Evolutionary conservation across 1,140 invertebrate genomes (phyloP), one percentile per base, ranked within the genome.

Genomic region (Ceratina calcarata): DNA sequence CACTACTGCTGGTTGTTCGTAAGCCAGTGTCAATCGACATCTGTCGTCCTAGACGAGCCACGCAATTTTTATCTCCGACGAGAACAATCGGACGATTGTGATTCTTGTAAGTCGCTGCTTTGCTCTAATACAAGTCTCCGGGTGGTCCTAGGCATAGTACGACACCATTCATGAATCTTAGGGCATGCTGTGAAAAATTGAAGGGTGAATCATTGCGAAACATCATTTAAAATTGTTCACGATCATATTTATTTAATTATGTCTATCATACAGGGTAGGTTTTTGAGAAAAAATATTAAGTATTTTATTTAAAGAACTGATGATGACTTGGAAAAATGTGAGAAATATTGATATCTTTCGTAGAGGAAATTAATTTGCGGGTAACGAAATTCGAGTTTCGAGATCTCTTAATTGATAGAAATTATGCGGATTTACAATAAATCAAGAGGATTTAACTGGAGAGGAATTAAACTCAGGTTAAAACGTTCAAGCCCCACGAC

Each of bases 1-100:
- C 27, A 32, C 27, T 32, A 32, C 27, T 37, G 16, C 70, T 51
- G 60, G 61, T 81, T 71, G 60, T 49, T 16, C 18, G 20, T 20
- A 60, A 49, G 68, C 10, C 72, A 57, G 69, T 74, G 69, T 85
- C 66, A 85, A 81, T 81, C 78, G 82, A 75, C 49, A 57, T 83
- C 60, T 67, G 81, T 64, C 37, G 61, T 57, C 49, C 16, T 45
- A 45, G 37, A 45, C 20, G n/a, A 3, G 22, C 12, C 60, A 61
- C 60, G 20, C 53, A 27, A 16, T 32, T 22, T 49, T 12, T 27
- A 45, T 20, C 16, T 10, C 2, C 68, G 57, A 24, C 15, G 22
- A n/a, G 67, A 62, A 71, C 75, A 77, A 77, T 70, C 45, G 6
- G 0, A n/a, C 53, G 68, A 71, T 64, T 62, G 67, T 45, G 27